Base-by-base conservation (phyloP, 2,888 invertebrate species). In the Lepetodrilus schrolli region DNA sequence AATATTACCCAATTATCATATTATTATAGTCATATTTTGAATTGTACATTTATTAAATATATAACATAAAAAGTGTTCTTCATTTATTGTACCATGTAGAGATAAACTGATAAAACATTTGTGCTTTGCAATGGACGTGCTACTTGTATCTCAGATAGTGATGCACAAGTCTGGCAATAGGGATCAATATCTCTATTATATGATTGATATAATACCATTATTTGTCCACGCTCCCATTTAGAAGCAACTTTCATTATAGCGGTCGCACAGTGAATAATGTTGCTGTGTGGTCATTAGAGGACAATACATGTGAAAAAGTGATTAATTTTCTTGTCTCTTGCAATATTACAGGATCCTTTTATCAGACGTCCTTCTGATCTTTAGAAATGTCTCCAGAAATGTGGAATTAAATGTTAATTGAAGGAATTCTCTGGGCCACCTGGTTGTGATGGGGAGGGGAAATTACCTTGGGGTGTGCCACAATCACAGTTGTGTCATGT, bases 331-430 rank as follows among this genome's bases (percentile, higher is more conserved):
- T 37, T 70, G 70, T 70, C 70, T 50, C 36, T 50, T 38, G 49
- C 50, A 50, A 70, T 70, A 50, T 50, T 50, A 70, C 50, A 50
- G 21, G 50, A 36, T 50, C 37, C 36, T 36, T 30, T 17, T 34
- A 34, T 23, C 17, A 37, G 50, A 47, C 68, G 21, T 50, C 49
- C 49, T 70, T 58, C 58, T 58, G 58, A 58, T 58, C 58, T 58
- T 58, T 34, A 58, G 58, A 58, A 58, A 58, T 30, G 34, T 58
- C 30, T 58, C 17, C 17, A 30, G 38, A 37, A 58, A 38, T 43
- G 34, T 38, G 47, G 69, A 69, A 69, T 73, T 50, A 73, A 50
- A 68, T 68, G 73, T 69, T 69, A 73, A 73, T 69, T 69, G 51
- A 51, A 50, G 36, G 69, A 69, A 69, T 73, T 69, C 51, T 68